Evolutionary conservation across 2,113 vertebrate genomes (phyloP).

Genomic region (Epinephelus cyanopodus): DNA sequence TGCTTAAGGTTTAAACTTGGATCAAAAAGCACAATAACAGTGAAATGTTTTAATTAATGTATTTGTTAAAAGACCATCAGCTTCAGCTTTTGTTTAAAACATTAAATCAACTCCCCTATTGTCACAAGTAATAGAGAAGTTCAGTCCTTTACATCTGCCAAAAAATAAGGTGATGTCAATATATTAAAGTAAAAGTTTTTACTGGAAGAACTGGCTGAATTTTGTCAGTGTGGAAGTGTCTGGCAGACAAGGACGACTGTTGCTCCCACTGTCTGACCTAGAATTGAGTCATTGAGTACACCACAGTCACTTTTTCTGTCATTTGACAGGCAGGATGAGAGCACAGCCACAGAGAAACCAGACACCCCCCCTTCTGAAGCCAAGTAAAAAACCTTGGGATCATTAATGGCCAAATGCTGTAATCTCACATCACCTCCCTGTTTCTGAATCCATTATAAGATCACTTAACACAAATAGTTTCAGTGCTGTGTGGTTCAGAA

Average conservation of each 20-base stretch:
- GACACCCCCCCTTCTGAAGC: background rate
- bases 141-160: background rate
- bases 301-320: background rate
- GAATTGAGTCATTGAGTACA: constrained; percentile 1
- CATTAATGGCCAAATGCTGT: background rate
- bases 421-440: background rate
- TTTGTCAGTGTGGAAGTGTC: background rate
- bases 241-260: background rate
- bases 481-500: background rate
- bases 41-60: background rate
- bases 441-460: background rate
- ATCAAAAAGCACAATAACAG: constrained; percentile 25
- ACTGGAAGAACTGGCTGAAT: background rate
- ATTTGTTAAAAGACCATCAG: background rate
- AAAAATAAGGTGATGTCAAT: background rate
- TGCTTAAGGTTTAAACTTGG: constrained; percentile 15
- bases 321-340: background rate
- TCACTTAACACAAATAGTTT: constrained; percentile 1
- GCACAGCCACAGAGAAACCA: background rate
- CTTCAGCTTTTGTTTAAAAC: background rate
- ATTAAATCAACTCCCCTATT: constrained; percentile 11
- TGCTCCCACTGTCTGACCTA: background rate
- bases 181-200: background rate
- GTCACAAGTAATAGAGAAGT: constrained; percentile 3
- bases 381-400: background rate